A percentile compares a stretch with the other conserved stretches of the same genome.
Conservation (phyloP, 2,113 vertebrate species). For the Canis aureus region DNA sequence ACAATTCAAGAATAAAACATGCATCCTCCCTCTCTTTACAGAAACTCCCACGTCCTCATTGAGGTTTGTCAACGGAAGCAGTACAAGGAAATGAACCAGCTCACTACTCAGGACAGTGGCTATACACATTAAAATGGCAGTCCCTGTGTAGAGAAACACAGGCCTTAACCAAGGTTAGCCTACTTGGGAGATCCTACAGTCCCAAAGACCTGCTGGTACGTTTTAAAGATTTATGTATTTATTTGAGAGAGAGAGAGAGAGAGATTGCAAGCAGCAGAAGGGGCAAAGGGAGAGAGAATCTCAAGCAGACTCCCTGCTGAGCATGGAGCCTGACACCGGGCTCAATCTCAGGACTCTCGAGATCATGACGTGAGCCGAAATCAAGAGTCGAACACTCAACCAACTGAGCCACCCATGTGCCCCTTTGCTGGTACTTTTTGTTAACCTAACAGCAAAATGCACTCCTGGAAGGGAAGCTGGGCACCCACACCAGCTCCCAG, state of each 20-base stretch:
- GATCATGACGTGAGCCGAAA: not conserved
- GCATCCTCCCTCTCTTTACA: not conserved
- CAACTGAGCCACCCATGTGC: not conserved
- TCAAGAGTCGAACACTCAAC: not conserved
- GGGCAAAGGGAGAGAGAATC: not conserved
- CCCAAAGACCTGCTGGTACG: not conserved
- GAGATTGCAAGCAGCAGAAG: not conserved
- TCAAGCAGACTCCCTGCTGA: not conserved
- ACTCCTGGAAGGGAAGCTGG: not conserved
- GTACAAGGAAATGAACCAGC: not conserved
- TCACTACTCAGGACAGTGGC: not conserved
- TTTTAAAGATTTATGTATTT: not conserved
- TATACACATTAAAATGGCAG: not conserved
- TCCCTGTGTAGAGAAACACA: accelerated
- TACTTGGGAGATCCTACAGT: not conserved
- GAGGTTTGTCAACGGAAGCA: not conserved
- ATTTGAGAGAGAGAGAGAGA: not conserved
- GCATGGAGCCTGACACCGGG: not conserved
- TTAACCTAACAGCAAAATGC: not conserved
- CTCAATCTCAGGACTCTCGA: not conserved
- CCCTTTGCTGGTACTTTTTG: not conserved
- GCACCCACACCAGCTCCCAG: not conserved
- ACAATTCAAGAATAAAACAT: not conserved
- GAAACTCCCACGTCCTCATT: not conserved
- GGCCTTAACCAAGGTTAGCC: not conserved